Conservation (phyloP, 2,888 invertebrate species). For the Temnothorax rugatulus region DNA sequence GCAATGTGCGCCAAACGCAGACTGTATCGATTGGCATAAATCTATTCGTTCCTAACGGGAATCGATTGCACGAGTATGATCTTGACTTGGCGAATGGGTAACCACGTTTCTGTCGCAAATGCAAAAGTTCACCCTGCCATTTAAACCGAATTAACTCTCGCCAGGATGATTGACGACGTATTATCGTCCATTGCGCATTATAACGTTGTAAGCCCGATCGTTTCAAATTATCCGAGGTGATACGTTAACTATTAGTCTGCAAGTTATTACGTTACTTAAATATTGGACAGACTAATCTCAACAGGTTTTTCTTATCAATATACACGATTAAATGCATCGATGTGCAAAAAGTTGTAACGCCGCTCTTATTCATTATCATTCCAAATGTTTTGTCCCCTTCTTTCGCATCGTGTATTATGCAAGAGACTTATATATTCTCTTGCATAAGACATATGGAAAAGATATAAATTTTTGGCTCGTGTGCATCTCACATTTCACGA, state of each 20-base stretch:
- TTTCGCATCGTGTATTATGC: neutral
- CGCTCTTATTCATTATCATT: slow-evolving; percentile 5
- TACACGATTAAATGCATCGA: neutral
- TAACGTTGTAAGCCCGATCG: neutral
- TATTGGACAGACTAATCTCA: neutral
- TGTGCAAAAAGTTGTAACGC: neutral
- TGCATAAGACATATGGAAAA: neutral
- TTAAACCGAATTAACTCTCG: slow-evolving; percentile 46
- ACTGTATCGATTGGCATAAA: slow-evolving; percentile 62
- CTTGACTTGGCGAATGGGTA: slow-evolving; percentile 42
- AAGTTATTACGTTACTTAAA: neutral
- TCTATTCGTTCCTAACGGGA: slow-evolving; percentile 38
- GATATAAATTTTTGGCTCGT: neutral
- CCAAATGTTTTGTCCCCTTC: neutral
- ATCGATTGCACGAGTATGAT: slow-evolving; percentile 42
- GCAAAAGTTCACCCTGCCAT: slow-evolving; percentile 54
- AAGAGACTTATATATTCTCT: neutral
- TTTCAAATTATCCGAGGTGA: neutral
- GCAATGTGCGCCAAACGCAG: slow-evolving; percentile 58
- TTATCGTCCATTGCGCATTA: slow-evolving; percentile 42
- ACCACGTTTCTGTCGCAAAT: slow-evolving; percentile 47
- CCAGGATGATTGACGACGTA: slow-evolving; percentile 39
- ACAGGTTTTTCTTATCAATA: neutral
- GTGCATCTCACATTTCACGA: neutral
- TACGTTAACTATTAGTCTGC: neutral